Conservation (phyloP, 2,888 invertebrate genomes). For the Nowickia ferox region DNA sequence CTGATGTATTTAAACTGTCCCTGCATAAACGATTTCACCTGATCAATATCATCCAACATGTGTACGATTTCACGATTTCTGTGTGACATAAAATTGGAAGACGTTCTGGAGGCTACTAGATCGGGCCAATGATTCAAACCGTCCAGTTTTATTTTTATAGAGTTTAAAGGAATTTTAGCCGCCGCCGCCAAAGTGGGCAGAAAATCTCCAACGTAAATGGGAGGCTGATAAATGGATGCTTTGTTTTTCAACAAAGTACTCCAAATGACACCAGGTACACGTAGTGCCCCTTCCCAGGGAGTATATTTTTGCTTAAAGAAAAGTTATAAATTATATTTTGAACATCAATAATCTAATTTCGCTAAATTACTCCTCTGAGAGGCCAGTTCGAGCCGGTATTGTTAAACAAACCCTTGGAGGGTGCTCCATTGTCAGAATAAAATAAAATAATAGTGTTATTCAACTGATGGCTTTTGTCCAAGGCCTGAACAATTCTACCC, state of each 20-base stretch:
- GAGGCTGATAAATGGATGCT: conserved; percentile 85
- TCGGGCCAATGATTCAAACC: conserved; percentile 89
- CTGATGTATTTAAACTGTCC: conserved; percentile 80
- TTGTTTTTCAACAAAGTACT: conserved; percentile 85
- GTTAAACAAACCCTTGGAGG: conserved; percentile 87
- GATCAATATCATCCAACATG: conserved; percentile 88
- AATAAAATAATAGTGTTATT: conserved; percentile 93
- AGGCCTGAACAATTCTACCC: conserved; percentile 88
- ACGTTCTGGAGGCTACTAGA: conserved; percentile 78
- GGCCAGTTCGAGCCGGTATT: conserved; percentile 93
- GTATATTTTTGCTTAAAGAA: conserved; percentile 87
- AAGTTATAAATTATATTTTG: background rate
- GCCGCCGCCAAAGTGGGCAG: conserved; percentile 87
- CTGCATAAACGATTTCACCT: conserved; percentile 75
- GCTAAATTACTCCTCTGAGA: conserved; percentile 87
- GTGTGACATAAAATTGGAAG: background rate
- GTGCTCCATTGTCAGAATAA: conserved; percentile 94
- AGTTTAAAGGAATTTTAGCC: conserved; percentile 76
- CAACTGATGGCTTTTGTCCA: conserved; percentile 88
- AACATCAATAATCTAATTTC: background rate
- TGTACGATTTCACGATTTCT: conserved; percentile 86
- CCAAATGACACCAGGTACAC: conserved; percentile 91
- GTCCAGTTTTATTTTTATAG: conserved; percentile 83
- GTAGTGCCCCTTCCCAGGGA: conserved; percentile 93
- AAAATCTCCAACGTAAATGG: conserved; percentile 93